These are phyloP conservation scores for Eretmocerus hayati DNA, from an alignment of 2,888 invertebrate genomes.

Conservation along the genomic window DNA sequence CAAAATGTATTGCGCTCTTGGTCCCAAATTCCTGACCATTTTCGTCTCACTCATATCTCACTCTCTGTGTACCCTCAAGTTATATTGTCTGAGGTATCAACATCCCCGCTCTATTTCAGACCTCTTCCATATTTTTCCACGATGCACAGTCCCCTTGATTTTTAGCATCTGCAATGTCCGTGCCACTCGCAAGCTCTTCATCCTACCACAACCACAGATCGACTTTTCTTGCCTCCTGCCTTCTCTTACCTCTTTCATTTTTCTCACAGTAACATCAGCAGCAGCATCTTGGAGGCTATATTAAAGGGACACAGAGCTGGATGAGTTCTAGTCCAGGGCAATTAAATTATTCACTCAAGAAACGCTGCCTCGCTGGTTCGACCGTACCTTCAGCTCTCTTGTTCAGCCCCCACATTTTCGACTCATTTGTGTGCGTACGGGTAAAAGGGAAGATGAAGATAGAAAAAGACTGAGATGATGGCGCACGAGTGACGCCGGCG, in stretches of 20 bases:
- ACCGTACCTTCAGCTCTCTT: background rate
- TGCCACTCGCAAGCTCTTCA: slow-evolving; percentile 12
- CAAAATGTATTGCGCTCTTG: too few relatives aligned
- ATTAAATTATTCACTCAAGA: slow-evolving; percentile 22
- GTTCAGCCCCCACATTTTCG: background rate
- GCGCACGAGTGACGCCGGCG: slow-evolving; percentile 2
- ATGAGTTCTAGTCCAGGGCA: slow-evolving; percentile 5
- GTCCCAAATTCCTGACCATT: too few relatives aligned
- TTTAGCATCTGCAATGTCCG: slow-evolving; percentile 14
- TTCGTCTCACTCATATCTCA: too few relatives aligned
- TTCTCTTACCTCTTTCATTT: too few relatives aligned
- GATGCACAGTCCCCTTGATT: slow-evolving; percentile 1
- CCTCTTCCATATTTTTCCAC: slow-evolving; percentile 7
- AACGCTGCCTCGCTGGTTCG: slow-evolving; percentile 4
- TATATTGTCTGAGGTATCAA: too few relatives aligned
- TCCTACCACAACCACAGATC: too few relatives aligned
- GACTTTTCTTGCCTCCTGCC: too few relatives aligned
- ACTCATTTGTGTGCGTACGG: background rate
- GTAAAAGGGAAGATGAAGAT: background rate
- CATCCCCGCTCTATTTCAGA: too few relatives aligned
- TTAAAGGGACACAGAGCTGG: slow-evolving; percentile 10
- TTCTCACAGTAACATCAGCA: too few relatives aligned
- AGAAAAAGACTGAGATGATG: background rate
- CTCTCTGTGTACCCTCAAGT: too few relatives aligned
- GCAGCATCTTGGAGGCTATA: slow-evolving; percentile 8